Percentiles rank a stretch among this genome's conserved stretches.
These are phyloP conservation scores for Euzophera pinguis DNA, from an alignment of 2,888 invertebrate species.

Conservation along the genomic window DNA sequence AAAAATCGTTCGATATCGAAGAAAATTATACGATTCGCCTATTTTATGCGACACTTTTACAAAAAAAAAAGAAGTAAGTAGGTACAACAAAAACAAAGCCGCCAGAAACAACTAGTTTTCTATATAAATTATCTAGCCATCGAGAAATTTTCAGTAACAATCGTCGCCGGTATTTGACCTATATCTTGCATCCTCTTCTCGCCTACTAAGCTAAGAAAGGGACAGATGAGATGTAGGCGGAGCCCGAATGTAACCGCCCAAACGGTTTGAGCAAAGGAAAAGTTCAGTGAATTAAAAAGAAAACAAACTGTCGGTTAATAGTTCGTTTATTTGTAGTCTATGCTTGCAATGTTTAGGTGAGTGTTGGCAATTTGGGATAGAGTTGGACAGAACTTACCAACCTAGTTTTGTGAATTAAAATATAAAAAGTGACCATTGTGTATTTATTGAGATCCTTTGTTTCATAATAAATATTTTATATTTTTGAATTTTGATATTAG, in stretches of 20 bases:
- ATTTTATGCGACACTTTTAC: no score
- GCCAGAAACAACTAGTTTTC: no score
- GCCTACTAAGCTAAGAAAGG: slow-evolving; percentile 25
- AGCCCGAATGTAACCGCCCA: slow-evolving; percentile 46
- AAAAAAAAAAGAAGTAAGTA: no score
- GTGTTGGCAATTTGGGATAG: slow-evolving; percentile 1
- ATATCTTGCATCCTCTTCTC: slow-evolving; percentile 26
- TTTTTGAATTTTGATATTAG: no score
- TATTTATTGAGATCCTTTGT: no score
- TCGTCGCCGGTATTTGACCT: slow-evolving; percentile 21
- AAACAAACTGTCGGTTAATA: slow-evolving; percentile 49
- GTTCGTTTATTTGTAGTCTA: slow-evolving; percentile 27
- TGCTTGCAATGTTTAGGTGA: neutral
- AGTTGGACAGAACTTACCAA: neutral
- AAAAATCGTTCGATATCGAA: no score
- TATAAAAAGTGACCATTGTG: no score
- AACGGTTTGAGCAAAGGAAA: slow-evolving; percentile 35
- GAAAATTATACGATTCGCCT: no score
- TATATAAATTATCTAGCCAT: neutral
- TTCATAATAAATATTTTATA: no score
- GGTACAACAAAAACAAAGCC: no score
- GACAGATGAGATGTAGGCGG: slow-evolving; percentile 44
- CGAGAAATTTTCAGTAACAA: slow-evolving; percentile 18
- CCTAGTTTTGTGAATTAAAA: no score
- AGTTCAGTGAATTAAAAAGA: slow-evolving; percentile 38